These are phyloP conservation scores for Neodon shergylaensis DNA, from an alignment of 2,113 vertebrate genomes.

Conservation along the genomic window DNA sequence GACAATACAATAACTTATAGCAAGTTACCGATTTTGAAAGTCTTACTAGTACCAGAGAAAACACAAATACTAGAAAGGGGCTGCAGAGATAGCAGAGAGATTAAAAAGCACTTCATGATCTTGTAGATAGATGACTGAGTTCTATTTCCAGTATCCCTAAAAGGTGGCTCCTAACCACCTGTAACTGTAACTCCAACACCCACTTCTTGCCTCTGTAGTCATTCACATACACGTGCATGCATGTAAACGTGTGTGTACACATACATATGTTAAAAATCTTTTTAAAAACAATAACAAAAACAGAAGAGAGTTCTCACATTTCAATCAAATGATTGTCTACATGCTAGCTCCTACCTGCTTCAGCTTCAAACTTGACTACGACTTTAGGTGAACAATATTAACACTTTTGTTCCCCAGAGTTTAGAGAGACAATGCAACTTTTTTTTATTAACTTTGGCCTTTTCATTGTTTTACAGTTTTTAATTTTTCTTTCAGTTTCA, in stretches of 20 bases:
- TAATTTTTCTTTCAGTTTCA: neutral
- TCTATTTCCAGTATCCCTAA: neutral
- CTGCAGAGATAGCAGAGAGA: neutral
- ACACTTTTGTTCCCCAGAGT: neutral
- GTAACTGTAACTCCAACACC: neutral
- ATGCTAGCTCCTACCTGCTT: neutral
- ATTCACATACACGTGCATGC: neutral
- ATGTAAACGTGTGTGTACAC: neutral
- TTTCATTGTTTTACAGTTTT: neutral
- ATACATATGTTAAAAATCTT: neutral
- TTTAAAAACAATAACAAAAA: neutral
- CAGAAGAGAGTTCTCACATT: neutral
- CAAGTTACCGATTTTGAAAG: neutral
- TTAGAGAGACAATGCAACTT: neutral
- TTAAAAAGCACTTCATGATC: neutral
- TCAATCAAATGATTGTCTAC: neutral
- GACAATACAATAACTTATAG: neutral
- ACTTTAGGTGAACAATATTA: neutral
- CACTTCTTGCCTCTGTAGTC: neutral
- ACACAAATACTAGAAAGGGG: neutral
- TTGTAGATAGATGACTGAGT: neutral
- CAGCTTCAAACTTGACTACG: neutral
- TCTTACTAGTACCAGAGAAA: neutral
- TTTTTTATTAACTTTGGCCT: neutral
- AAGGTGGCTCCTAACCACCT: neutral